Conservation (phyloP, 1,140 invertebrate genomes). For the Eciton burchellii region DNA sequence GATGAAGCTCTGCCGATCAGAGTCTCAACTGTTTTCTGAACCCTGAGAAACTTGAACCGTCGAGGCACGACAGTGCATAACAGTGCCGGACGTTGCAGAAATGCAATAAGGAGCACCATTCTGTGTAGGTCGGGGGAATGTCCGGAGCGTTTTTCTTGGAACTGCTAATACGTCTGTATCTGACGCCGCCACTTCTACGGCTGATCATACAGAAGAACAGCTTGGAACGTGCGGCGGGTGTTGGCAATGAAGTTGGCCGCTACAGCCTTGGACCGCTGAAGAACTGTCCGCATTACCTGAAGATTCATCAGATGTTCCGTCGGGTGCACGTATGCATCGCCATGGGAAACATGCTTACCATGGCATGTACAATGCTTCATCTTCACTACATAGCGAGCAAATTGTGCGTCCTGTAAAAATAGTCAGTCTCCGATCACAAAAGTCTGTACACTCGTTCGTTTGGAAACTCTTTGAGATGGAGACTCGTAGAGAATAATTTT, state of each 20-base stretch:
- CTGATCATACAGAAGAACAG: constrained; percentile 89
- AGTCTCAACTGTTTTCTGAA: no score
- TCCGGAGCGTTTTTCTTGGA: constrained; percentile 90
- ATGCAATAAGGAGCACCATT: neutral
- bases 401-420: constrained; percentile 82
- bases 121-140: constrained; percentile 88
- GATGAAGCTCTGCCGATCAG: no score
- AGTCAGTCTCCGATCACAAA: neutral
- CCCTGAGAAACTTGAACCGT: no score
- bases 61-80: no score
- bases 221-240: constrained; percentile 89
- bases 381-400: constrained; percentile 89
- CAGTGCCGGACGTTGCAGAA: no score
- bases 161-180: constrained; percentile 88
- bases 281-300: constrained; percentile 90
- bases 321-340: constrained; percentile 89
- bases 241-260: constrained; percentile 90
- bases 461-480: neutral
- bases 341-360: constrained; percentile 90
- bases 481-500: neutral
- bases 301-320: constrained; percentile 89
- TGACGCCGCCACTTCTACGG: constrained; percentile 88
- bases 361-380: constrained; percentile 90
- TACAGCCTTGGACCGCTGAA: constrained; percentile 88
- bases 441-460: neutral